Evolutionary conservation across 2,113 vertebrate genomes (phyloP), one percentile per base, ranked within the genome.

Genomic region (Athene noctua): DNA sequence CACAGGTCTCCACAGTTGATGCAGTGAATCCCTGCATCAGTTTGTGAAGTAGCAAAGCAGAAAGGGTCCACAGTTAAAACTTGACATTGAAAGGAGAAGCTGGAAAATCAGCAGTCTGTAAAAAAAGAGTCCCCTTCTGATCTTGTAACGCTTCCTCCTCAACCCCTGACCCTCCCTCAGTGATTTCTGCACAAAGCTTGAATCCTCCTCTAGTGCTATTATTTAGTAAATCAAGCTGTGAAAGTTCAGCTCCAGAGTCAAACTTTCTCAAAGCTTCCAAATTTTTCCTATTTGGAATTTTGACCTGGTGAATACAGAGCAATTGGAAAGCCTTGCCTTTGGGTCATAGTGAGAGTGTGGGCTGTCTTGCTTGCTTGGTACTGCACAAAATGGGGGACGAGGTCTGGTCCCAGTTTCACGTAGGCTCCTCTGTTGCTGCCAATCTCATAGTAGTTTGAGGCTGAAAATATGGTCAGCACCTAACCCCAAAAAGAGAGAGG

Each of bases 401-500:
- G 98, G 93, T 99, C 98, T 0, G 98, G 98, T 44, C 99, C 99
- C 96, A 99, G 96, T 88, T 98, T 98, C 92, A 99, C 98, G 10
- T 99, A 99, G 65, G 99, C 99, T 58, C 99, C 99, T 97, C 99
- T 98, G 96, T 99, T 99, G 80, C 99, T 99, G 97, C 99, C 99
- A 79, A 98, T 97, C 87, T 99, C 98, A 0, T 99, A 99, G 96
- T 99, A 99, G 97, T 99, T 99, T 12, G 99, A 99, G n/a, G 99
- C 99, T 59, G 99, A 99, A 97, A 99, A 99, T 94, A 99, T 98
- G 32, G 99, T 99, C 95, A 99, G 96, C 59, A 99, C 99, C 99
- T 99, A 96, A 62, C 78, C 9, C 75, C 71, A 36, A 9, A 52
- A 95, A 94, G 29, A 77, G 36, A 95, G 13, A 75, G 36, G 13